Conservation (phyloP, 1,140 invertebrate species). For the Aethina tumida region DNA sequence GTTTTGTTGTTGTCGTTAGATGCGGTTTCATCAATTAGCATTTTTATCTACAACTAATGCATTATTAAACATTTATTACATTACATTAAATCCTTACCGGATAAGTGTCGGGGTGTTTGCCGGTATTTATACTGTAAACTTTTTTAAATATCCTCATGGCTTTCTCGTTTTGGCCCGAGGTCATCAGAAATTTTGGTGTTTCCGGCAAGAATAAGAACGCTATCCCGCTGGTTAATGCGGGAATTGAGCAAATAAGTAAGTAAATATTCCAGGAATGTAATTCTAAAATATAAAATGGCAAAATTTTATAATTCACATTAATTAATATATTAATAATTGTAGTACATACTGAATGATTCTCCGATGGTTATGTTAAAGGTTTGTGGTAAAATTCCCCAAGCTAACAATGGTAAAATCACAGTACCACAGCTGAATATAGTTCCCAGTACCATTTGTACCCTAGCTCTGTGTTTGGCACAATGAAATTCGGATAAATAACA, state of each 20-base stretch:
- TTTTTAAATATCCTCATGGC: slow-evolving; percentile 48
- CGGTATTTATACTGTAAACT: slow-evolving; percentile 53
- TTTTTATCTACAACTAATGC: slow-evolving; percentile 12
- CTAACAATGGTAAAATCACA: slow-evolving; percentile 20
- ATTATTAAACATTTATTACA: too few relatives aligned
- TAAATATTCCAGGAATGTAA: slow-evolving; percentile 67
- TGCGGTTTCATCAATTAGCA: slow-evolving; percentile 15
- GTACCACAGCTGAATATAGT: slow-evolving; percentile 43
- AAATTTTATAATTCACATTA: background rate
- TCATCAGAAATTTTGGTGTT: slow-evolving; percentile 74
- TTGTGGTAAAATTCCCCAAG: slow-evolving; percentile 19
- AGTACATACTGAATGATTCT: slow-evolving; percentile 15
- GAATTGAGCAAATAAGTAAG: slow-evolving; percentile 52
- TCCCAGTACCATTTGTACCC: slow-evolving; percentile 50
- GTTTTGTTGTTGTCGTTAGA: background rate
- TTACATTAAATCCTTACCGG: too few relatives aligned
- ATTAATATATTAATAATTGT: background rate
- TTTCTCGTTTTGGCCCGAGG: slow-evolving; percentile 54
- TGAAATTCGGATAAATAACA: slow-evolving; percentile 62
- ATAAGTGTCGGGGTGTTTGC: slow-evolving; percentile 45
- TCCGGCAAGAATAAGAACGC: slow-evolving; percentile 52
- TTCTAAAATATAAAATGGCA: slow-evolving; percentile 26
- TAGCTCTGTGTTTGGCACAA: slow-evolving; percentile 47
- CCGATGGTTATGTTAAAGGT: slow-evolving; percentile 13
- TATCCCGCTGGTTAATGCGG: slow-evolving; percentile 53